Evolutionary conservation across 2,113 vertebrate genomes (phyloP), one percentile per base, ranked within the genome.

Genomic region (Pelecanus crispus): DNA sequence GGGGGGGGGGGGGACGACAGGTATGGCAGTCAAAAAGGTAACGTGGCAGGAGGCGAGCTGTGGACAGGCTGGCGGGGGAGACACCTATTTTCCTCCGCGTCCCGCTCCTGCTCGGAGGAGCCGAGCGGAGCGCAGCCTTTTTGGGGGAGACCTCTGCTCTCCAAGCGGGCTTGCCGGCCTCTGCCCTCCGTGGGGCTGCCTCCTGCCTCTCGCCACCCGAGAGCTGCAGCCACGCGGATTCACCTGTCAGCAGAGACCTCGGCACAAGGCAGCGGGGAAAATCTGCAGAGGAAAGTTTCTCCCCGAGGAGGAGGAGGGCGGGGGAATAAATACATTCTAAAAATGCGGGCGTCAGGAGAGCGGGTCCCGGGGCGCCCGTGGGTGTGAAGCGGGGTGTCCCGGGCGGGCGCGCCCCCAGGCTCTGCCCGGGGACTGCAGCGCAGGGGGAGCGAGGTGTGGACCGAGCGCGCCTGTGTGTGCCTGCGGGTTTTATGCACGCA

Each of bases 381-480:
- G 71, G 49, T 79, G 68, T 36, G 47, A 29, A 81, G 58, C 17
- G 32, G 15, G 34, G 59, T 56, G 59, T 83, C 34, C 45, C 59
- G 16, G 29, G 58, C 3, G 9, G 49, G 28, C 7, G 42, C 52
- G 17, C 56, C 68, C 77, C 49, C 53, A 31, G 53, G 74, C 67
- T 50, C 47, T 38, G 75, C 32, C 73, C 38, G 8, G 16, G 40
- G 58, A 16, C 44, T 32, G 65, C 86, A 9, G 56, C 7, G 28
- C 66, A 0, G 36, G 4, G 17, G n/a, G 63, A 63, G 53, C 10
- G 13, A 1, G 59, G 62, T 31, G 55, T 4, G 28, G 42, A 36
- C 3, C 66, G 1, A 13, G 31, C 7, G 31, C 11, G 2, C 44
- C 72, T 3, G 22, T 1, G 44, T 10, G 16, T 6, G 0, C 45